Evolutionary conservation across 2,113 vertebrate species (phyloP), one percentile per base, ranked within the genome.

Genomic region (Ceyx melanurus): DNA sequence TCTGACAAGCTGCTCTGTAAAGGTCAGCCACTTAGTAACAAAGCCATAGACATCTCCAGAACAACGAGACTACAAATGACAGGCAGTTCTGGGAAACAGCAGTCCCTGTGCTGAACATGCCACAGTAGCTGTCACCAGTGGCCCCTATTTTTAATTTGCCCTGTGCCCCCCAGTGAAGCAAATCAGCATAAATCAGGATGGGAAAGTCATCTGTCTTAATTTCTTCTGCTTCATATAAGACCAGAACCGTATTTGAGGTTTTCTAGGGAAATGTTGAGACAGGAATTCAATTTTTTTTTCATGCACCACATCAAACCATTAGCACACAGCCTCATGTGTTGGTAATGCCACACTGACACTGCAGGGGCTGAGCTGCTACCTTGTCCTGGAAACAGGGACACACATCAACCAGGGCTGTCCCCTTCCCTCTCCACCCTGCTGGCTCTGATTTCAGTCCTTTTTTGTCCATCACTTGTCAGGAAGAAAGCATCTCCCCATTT

Each of bases 391-490:
- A 45, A n/a, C 11, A n/a, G 73, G 60, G 29, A 73, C n/a, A 53
- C 13, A 2, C 10, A 5, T 0, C 12, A 10, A 37, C 37, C 73
- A 15, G 31, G 54, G 72, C 45, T 83, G 11, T 15, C 31, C 77
- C 51, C 28, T 23, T 42, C 45, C 33, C 33, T 73, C 76, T 16
- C 35, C 73, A 25, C 5, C 0, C 13, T 3, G n/a, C 2, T 14
- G 50, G 6, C 35, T 40, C n/a, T 26, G 31, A 31, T 35, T 70
- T 65, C 64, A 17, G n/a, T 2, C 80, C 23, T 29, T 22, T 76
- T 46, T 51, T 15, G 15, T 11, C 71, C 8, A 0, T 26, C 3
- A 0, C 10, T 42, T 22, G 9, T 20, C 33, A 5, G n/a, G 50
- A 57, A 61, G 31, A 70, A 64, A 91, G 4, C 26, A 11, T 4